These are phyloP conservation scores for Papilio polytes DNA, from an alignment of 1,140 invertebrate species.

Conservation along the genomic window DNA sequence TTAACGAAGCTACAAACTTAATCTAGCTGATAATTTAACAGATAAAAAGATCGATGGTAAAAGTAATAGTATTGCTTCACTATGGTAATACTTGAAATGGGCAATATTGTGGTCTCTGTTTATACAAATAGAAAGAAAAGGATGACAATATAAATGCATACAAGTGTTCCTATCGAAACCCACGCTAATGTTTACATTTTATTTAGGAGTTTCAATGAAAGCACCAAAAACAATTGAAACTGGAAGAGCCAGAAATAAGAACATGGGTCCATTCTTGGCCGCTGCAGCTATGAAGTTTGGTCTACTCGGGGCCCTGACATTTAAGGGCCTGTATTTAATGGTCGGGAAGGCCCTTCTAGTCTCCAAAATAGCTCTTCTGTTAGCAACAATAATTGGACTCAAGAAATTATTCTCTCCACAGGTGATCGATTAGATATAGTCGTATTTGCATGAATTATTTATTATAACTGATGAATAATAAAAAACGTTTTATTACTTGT, in stretches of 20 bases:
- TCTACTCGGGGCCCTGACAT: slow-evolving; percentile 90
- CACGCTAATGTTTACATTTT: slow-evolving; percentile 24
- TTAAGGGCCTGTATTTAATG: slow-evolving; percentile 91
- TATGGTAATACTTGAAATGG: too few species aligned
- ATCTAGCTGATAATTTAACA: too few species aligned
- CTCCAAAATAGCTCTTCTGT: slow-evolving; percentile 91
- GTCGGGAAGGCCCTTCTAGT: slow-evolving; percentile 93
- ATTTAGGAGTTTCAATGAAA: slow-evolving; percentile 87
- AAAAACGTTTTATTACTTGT: background rate
- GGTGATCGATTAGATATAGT: slow-evolving; percentile 69
- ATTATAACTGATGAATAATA: slow-evolving; percentile 29
- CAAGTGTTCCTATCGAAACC: background rate
- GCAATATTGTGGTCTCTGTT: too few species aligned
- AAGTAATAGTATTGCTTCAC: too few species aligned
- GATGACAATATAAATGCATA: background rate
- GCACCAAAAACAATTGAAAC: slow-evolving; percentile 84
- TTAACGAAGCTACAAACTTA: too few species aligned
- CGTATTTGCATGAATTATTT: slow-evolving; percentile 48
- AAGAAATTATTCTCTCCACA: slow-evolving; percentile 91
- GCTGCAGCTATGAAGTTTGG: slow-evolving; percentile 91
- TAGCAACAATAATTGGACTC: slow-evolving; percentile 91
- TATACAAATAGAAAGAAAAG: background rate
- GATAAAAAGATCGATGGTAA: too few species aligned
- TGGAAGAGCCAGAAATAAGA: slow-evolving; percentile 89
- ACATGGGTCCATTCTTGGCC: slow-evolving; percentile 89